Percentiles rank a stretch among this genome's conserved stretches.
Conservation (phyloP, 2,113 vertebrate species). For the Pristiophorus japonicus region DNA sequence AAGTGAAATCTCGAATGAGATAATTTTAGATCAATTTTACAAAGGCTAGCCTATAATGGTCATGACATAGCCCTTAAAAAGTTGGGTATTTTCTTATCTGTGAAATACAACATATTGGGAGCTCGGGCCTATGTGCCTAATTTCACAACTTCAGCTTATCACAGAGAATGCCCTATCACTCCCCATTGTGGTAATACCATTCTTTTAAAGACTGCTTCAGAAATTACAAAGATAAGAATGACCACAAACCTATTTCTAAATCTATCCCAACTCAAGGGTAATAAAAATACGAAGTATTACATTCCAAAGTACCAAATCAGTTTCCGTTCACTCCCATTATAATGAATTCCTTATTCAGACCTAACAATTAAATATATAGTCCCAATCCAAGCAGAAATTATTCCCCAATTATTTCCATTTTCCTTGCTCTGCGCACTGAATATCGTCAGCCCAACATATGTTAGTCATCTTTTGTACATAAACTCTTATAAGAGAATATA, state of each 20-base stretch:
- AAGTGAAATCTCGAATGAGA: neutral
- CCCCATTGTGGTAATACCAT: neutral
- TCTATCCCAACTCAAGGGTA: neutral
- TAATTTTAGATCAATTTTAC: no score
- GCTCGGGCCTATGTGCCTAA: neutral
- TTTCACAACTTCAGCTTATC: neutral
- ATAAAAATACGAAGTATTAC: neutral
- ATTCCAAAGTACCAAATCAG: neutral
- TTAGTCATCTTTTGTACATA: neutral
- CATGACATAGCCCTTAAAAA: no score
- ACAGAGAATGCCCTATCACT: neutral
- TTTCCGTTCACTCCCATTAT: neutral
- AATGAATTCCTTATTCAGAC: neutral
- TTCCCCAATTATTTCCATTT: neutral
- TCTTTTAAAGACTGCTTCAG: neutral
- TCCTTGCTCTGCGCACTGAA: neutral
- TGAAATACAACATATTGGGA: no score
- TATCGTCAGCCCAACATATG: neutral
- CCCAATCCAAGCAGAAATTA: neutral
- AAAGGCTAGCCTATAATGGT: no score
- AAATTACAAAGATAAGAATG: neutral
- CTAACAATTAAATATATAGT: constrained; percentile 4
- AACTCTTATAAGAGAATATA: neutral
- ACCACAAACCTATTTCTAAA: neutral
- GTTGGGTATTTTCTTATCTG: no score